Conservation (phyloP, 2,797 vertebrate genomes). For the Xenops minutus region DNA sequence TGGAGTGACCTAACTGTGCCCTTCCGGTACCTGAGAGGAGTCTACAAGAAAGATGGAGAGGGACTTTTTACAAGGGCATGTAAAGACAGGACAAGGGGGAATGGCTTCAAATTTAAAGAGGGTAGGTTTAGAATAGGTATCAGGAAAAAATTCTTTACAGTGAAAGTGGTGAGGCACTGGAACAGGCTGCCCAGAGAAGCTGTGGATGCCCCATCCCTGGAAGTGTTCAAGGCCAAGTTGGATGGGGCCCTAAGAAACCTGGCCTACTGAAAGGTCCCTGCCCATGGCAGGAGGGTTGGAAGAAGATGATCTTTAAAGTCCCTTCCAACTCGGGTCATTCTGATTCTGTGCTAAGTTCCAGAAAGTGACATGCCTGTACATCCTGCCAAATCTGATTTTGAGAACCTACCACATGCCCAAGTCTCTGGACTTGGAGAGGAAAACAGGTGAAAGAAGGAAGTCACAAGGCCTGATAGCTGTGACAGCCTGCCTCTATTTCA, state of each 20-base stretch:
- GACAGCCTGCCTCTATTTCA: neutral
- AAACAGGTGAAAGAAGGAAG: neutral
- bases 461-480: neutral
- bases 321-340: neutral
- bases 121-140: accelerated
- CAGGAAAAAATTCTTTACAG: neutral
- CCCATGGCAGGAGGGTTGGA: neutral
- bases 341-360: neutral
- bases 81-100: neutral
- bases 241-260: neutral
- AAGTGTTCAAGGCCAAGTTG: neutral
- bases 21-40: neutral
- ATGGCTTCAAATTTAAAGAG: neutral
- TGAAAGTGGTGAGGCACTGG: neutral
- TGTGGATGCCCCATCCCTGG: neutral
- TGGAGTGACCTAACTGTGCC: neutral
- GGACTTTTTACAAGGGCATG: neutral
- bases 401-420: neutral
- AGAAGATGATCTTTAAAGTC: neutral
- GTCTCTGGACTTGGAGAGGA: neutral
- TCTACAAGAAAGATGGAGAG: neutral
- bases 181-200: neutral
- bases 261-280: neutral
- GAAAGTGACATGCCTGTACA: neutral
- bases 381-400: neutral